Evolutionary conservation across 2,113 vertebrate species (phyloP), one percentile per base, ranked within the genome.

Genomic region (Piprites chloris): DNA sequence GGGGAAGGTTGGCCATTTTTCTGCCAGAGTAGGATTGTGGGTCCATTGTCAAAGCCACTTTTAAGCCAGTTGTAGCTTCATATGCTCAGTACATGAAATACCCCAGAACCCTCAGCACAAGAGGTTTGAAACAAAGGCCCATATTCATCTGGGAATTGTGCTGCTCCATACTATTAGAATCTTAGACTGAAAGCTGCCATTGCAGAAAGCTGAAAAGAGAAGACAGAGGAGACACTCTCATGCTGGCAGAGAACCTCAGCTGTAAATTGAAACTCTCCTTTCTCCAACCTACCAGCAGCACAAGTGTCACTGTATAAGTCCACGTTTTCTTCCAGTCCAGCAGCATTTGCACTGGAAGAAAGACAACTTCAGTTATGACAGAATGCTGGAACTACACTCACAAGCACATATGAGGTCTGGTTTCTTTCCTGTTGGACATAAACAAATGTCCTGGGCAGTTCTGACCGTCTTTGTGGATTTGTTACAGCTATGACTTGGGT

Each of bases 401-500:
- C 15, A 71, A 39, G 17, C 52, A 37, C 20, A 20, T 67, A 6
- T 1, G 3, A 12, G 6, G 5, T 81, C 35, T 77, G 7, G 2
- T 72, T 92, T 92, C 68, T 71, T 63, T 66, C 33, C 82, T 89
- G 9, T 23, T 89, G 35, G 52, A 19, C 9, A 17, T 2, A 4
- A 72, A 56, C 8, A 41, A 71, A 52, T 68, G 21, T 80, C 65
- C 55, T 89, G 30, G 37, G 37, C 9, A 28, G 44, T 73, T 74
- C 49, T 95, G 66, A 97, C 52, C 1, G 0, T 58, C 27, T 96
- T 35, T 90, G 28, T 78, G 80, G 41, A 9, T 74, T 86, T 85
- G 14, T 93, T 96, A 16, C 88, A 99, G 99, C 98, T 99, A 98
- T 68, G 99, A 99, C 95, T 98, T 99, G 68, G 98, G 99, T 56